phyloP scores from a whole-genome alignment of 2,797 vertebrate species.

The Rhinella marina region DNA sequence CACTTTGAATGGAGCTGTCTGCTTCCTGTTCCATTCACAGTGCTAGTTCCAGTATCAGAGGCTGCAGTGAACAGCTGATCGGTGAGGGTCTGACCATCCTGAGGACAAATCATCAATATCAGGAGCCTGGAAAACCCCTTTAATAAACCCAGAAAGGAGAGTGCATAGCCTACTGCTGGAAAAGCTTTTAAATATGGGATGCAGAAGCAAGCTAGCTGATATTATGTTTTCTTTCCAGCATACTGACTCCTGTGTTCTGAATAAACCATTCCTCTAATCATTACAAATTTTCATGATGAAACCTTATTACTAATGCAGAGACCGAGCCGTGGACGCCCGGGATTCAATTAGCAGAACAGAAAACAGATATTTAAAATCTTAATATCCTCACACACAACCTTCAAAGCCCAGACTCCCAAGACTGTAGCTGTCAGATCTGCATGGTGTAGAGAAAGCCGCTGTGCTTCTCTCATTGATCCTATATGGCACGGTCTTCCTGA shows the following conservation, averaged over 20 bases:
- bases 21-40: too few species aligned
- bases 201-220: neutral
- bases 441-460: neutral
- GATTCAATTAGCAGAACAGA: slow-evolving; percentile 45
- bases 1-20: too few species aligned
- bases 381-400: slow-evolving; percentile 29
- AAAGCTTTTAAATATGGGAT: slow-evolving; percentile 5
- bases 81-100: too few species aligned
- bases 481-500: neutral
- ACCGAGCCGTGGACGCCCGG: slow-evolving; percentile 32
- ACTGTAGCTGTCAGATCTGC: neutral
- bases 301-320: slow-evolving; percentile 37
- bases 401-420: slow-evolving; percentile 8
- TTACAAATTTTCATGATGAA: slow-evolving; percentile 47
- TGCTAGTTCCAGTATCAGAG: too few species aligned
- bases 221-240: neutral
- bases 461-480: neutral
- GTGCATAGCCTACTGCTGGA: neutral
- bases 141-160: neutral
- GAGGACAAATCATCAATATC: neutral
- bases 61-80: too few species aligned
- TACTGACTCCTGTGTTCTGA: slow-evolving; percentile 13
- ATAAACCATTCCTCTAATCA: slow-evolving; percentile 40
- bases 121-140: neutral
- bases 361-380: slow-evolving; percentile 46